Evolutionary conservation across 2,113 vertebrate species (phyloP).

Genomic region (Desmodus rotundus): DNA sequence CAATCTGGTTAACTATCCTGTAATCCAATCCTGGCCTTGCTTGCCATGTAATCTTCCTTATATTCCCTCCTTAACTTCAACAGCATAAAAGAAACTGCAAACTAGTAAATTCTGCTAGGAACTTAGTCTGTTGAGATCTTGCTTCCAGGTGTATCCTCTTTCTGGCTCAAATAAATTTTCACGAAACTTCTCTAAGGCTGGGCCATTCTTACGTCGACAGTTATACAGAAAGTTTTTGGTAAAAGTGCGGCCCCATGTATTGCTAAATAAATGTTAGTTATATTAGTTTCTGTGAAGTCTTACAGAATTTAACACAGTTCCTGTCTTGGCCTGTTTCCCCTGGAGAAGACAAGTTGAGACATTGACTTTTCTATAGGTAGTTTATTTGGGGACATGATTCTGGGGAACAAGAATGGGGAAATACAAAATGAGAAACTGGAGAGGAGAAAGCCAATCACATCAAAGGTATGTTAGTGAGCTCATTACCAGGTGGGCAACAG

Average conservation of each 20-base stretch:
- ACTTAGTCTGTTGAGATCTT: background rate
- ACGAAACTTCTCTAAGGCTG: background rate
- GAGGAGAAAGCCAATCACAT: background rate
- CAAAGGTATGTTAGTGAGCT: background rate
- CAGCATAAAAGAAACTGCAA: background rate
- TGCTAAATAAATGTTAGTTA: background rate
- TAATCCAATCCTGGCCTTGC: background rate
- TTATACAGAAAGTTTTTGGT: background rate
- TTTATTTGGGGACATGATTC: background rate
- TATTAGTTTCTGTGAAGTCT: background rate
- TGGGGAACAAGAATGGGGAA: background rate
- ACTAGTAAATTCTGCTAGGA: background rate
- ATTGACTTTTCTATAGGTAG: background rate
- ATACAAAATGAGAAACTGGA: background rate
- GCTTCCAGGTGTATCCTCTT: background rate
- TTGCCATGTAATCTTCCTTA: background rate
- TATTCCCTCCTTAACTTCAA: background rate
- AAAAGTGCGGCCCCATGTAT: background rate
- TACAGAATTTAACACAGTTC: background rate
- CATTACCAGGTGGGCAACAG: background rate
- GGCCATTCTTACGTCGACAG: fast-evolving
- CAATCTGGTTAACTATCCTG: background rate
- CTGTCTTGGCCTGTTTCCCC: background rate
- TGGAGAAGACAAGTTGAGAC: background rate
- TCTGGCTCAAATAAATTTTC: background rate